phyloP scores from a whole-genome alignment of 2,797 vertebrate genomes.

The Enteromius paludinosus region DNA sequence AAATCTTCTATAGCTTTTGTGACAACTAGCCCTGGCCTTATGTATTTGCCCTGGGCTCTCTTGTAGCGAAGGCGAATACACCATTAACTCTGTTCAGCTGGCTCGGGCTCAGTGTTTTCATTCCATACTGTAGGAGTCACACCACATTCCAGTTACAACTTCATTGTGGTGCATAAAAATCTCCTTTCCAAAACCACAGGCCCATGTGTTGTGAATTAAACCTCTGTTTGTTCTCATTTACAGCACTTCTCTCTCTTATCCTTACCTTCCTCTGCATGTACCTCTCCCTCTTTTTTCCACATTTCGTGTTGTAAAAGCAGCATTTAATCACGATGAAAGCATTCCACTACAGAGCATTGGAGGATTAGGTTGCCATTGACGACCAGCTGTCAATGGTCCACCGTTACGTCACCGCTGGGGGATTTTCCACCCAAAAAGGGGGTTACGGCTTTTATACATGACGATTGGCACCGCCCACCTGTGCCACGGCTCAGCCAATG shows the following conservation, averaged over 20 bases:
- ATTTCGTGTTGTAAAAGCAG: slow-evolving; percentile 66
- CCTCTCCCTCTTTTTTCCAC: slow-evolving; percentile 41
- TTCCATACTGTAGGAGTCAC: slow-evolving; percentile 75
- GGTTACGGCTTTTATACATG: slow-evolving; percentile 52
- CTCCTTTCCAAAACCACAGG: slow-evolving; percentile 72
- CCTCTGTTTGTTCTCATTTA: slow-evolving; percentile 77
- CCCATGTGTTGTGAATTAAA: slow-evolving; percentile 79
- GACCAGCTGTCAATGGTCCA: slow-evolving; percentile 82
- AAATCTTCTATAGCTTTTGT: neutral
- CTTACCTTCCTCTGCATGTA: slow-evolving; percentile 25
- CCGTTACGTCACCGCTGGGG: slow-evolving; percentile 76
- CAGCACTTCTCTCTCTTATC: slow-evolving; percentile 65
- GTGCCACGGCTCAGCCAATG: slow-evolving; percentile 45
- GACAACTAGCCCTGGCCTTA: slow-evolving; percentile 3
- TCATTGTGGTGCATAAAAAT: slow-evolving; percentile 72
- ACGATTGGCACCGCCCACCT: slow-evolving; percentile 32
- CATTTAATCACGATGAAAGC: slow-evolving; percentile 56
- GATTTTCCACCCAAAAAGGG: slow-evolving; percentile 67
- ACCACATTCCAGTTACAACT: slow-evolving; percentile 76
- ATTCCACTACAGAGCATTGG: slow-evolving; percentile 75
- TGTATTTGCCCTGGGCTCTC: slow-evolving; percentile 41
- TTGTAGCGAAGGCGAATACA: slow-evolving; percentile 35
- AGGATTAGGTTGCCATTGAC: slow-evolving; percentile 85
- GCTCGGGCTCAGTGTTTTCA: slow-evolving; percentile 72
- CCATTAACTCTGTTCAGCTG: slow-evolving; percentile 68